Base-by-base conservation (phyloP, 2,797 vertebrate genomes). In the Gymnocypris eckloni region DNA sequence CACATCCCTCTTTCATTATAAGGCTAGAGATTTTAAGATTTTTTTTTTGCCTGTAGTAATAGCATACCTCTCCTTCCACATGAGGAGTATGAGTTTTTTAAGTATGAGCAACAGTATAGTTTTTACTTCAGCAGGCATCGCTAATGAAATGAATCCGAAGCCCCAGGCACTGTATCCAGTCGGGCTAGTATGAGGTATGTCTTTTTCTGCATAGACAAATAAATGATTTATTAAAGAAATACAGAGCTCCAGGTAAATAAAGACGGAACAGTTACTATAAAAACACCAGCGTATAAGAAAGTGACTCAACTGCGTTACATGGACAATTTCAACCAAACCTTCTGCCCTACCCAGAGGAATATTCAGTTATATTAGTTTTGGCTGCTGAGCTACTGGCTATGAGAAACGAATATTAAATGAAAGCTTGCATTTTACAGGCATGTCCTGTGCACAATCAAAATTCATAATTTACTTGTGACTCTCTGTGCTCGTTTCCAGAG, bases 391-490 rank as follows among this genome's bases (percentile, higher is more conserved):
- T 61, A 61, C 59, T 22, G 72, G 33, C 6, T 11, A 50, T 54
- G 13, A 11, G 56, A 66, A 76, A 76, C 25, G 18, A 66, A 76
- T 45, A 83, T 66, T 66, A 76, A 83, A 83, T 39, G 25, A 83
- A 75, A 50, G 28, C 50, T 39, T 48, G 33, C 7, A 0, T 50
- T 61, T 73, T 82, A 83, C n/a, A 33, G 25, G 33, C 75, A 9
- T 61, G 25, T 64, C 41, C 59, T n/a, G 33, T 22, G 20, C 9
- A 37, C 20, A 75, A 33, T 67, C 22, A 52, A 10, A 25, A 50
- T 66, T 66, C 22, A 52, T 52, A 25, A 20, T 52, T 48, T 59
- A 54, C 37, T 76, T 73, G 28, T 77, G 45, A 39, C 3, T 64
- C 25, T 50, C 59, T 45, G 33, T 45, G 3, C 1, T 11, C 76